Conservation (phyloP, 2,888 invertebrate species). For the Tenthredo scrophulariae region DNA sequence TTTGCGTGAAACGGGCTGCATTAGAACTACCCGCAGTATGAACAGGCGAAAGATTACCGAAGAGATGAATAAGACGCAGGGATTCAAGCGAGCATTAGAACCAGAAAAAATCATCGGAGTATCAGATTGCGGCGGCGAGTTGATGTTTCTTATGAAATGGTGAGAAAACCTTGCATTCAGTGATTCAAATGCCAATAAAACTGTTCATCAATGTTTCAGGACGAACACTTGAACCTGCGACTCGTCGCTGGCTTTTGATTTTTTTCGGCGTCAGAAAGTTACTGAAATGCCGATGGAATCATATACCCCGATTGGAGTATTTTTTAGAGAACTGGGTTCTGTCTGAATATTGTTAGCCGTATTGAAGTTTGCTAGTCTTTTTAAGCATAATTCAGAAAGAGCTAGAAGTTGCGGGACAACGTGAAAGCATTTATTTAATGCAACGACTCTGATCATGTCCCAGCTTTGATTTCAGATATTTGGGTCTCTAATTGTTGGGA, state of each 20-base stretch:
- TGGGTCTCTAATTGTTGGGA: no score
- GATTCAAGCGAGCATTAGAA: constrained; percentile 88
- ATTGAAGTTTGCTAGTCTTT: no score
- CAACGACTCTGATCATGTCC: no score
- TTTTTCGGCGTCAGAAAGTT: no score
- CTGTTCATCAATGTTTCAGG: background rate
- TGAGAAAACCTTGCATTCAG: constrained; percentile 73
- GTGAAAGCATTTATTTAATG: no score
- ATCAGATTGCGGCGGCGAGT: constrained; percentile 92
- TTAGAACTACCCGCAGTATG: constrained; percentile 55
- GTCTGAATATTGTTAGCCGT: no score
- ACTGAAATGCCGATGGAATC: no score
- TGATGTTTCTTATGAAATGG: constrained; percentile 96
- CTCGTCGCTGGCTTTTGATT: background rate
- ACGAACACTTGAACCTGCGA: background rate
- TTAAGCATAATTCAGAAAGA: no score
- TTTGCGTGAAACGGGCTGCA: background rate
- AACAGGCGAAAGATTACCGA: constrained; percentile 66
- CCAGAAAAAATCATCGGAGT: constrained; percentile 94
- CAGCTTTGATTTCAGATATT: no score
- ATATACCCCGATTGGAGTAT: no score
- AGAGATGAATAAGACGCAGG: constrained; percentile 84
- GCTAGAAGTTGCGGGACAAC: no score
- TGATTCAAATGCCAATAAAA: background rate
- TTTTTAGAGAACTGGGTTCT: no score